Evolutionary conservation across 2,888 invertebrate species (phyloP), one percentile per base, ranked within the genome.

Genomic region (Bruchidius siliquastri): DNA sequence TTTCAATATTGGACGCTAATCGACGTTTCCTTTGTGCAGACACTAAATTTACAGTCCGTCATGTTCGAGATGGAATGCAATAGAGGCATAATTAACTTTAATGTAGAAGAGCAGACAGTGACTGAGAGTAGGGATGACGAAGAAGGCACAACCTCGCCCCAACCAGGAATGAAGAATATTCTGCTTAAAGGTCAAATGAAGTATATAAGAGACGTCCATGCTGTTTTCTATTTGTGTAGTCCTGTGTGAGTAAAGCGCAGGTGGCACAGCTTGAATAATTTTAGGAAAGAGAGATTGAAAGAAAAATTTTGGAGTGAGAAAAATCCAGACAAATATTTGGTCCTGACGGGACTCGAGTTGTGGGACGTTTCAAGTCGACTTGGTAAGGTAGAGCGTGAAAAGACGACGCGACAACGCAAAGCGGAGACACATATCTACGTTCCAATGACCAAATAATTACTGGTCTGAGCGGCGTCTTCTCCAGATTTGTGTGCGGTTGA

Each of bases 171-270:
- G 0, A 87, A 90, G 20, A 92, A 93, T 70, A 90, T 95, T 22
- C 86, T 95, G 20, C 88, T 96, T 10, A 93, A 94, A 81, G 96
- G 96, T 8, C 95, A 96, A 80, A 95, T 96, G 90, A 92, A 93
- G 81, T 91, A 92, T 80, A 88, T 96, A 8, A 90, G 92, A 32
- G 94, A 96, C 78, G 91, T 95, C 73, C 92, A 94, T 75, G 91
- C 92, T 0, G 90, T 96, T n/a, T 92, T 95, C 73, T 96, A 94
- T 83, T 88, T 96, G 0, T 96, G 96, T 83, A 94, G 94, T 80
- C 96, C 96, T 0, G 88, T 96, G 93, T 95, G 86, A 89, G 92
- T 89, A 30, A 70, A n/a, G n/a, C n/a, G n/a, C n/a, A n/a, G n/a
- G n/a, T n/a, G n/a, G n/a, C 22, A 49, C 18, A 21, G 3, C 3